Base-by-base conservation (phyloP, 2,797 vertebrate genomes). In the Sebastes diaconus region DNA sequence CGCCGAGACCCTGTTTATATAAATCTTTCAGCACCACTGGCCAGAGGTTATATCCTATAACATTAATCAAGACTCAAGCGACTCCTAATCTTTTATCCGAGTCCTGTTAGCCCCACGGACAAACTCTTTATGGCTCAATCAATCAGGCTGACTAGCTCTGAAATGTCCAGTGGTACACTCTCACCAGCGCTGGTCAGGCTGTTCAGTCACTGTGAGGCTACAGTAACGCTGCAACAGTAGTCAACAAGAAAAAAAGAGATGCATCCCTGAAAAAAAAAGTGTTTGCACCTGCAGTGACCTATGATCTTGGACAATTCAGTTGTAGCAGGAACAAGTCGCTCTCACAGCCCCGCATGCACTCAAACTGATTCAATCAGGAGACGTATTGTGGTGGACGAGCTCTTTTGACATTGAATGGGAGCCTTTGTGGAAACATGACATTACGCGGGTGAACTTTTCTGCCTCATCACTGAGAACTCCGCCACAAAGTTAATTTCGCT, bases 111-210 rank as follows among this genome's bases (percentile, higher is more conserved):
- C 86, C 90, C 87, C 85, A 75, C 60, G 78, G 92, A 93, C 89
- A 92, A 92, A 91, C 85, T 89, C 88, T 93, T 93, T 93, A 95
- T 91, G 86, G 88, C 87, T 93, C 93, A 90, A 94, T 94, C 93
- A 86, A 93, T 94, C 92, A 93, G 86, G 66, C 83, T 89, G 92
- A 92, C 92, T 86, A 60, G 84, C 85, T 87, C 79, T 88, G 84
- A 93, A 91, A 89, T 80, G 85, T 88, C 91, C 73, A 34, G 54
- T 71, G 81, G 68, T 90, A 80, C 83, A 81, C 57, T 86, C 84
- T 80, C 80, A 73, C 79, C 85, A 83, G 77, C 79, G 65, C 34
- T 46, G 68, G 83, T 52, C 86, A 78, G 83, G 29, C 78, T 81
- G 32, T 86, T 87, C 84, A 81, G 79, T 86, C 80, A 30, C 52